phyloP scores from a whole-genome alignment of 2,113 vertebrate species.

The Henicopernis longicauda region DNA sequence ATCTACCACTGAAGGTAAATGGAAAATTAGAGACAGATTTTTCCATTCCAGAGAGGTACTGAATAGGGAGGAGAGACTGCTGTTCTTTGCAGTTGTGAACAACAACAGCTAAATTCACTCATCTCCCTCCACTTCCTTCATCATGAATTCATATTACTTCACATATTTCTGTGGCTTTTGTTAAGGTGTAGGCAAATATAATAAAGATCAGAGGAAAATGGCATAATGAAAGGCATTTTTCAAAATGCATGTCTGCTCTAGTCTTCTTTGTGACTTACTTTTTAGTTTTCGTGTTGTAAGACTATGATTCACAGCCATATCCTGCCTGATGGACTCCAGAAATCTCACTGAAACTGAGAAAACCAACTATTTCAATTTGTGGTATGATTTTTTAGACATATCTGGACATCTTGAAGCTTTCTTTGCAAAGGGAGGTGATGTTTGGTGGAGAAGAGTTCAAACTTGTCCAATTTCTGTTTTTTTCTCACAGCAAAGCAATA shows the following conservation, averaged over 20 bases:
- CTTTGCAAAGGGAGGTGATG: neutral
- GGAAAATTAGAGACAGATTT: slow-evolving; percentile 52
- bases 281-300: neutral
- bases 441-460: neutral
- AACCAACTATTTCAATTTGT: neutral
- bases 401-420: neutral
- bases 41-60: neutral
- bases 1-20: slow-evolving; percentile 21
- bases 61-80: neutral
- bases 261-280: neutral
- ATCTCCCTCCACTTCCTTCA: neutral
- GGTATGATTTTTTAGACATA: neutral
- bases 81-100: neutral
- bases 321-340: neutral
- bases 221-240: neutral
- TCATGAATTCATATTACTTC: neutral
- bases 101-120: neutral
- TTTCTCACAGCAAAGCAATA: neutral
- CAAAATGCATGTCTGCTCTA: neutral
- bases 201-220: neutral
- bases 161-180: neutral
- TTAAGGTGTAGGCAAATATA: neutral
- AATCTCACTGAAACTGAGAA: neutral
- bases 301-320: neutral
- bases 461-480: neutral